Evolutionary conservation across 1,140 invertebrate genomes (phyloP), one percentile per base, ranked within the genome.

Genomic region (Lordiphosa stackelbergi): DNA sequence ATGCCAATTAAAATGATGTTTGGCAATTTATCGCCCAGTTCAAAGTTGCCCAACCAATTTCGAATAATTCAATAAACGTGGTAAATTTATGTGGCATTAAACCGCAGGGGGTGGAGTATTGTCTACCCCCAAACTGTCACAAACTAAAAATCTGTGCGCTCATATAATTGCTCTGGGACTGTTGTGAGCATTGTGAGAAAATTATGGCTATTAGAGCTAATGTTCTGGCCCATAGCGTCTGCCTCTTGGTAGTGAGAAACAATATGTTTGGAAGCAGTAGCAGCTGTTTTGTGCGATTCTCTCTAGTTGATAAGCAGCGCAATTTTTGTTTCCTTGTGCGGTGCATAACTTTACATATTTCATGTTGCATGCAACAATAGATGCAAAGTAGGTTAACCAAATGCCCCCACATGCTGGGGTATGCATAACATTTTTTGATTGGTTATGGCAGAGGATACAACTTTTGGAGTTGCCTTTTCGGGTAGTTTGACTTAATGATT

Each of bases 1-100:
- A 19, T 75, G 74, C 75, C 74, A 81, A 79, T 79, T 79, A 79
- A 79, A 79, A 73, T 69, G 62, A 79, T 65, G 66, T 71, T 54
- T 31, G 55, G 45, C 69, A 66, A 78, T 78, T 73, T 57, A 53
- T 24, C 45, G 42, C 36, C 10, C 11, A 36, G 38, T 7, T 38
- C 36, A n/a, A 13, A 40, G 24, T n/a, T 13, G n/a, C n/a, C 57
- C 54, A 54, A 42, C 42, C 22, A 35, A 46, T 31, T 45, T 42
- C 37, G 41, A 45, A 69, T 79, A 79, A 74, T 78, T 81, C 75
- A 79, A 75, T 81, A 79, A 81, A 70, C 71, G 56, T 40, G 41
- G 31, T 42, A 16, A 47, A 57, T 40, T 54, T 61, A 68, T 70
- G 28, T 31, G 28, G 28, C 28, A 31, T 31, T 8, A 31, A 31